These are phyloP conservation scores for Sebastes elongatus DNA, from an alignment of 2,797 vertebrate genomes.

Conservation along the genomic window DNA sequence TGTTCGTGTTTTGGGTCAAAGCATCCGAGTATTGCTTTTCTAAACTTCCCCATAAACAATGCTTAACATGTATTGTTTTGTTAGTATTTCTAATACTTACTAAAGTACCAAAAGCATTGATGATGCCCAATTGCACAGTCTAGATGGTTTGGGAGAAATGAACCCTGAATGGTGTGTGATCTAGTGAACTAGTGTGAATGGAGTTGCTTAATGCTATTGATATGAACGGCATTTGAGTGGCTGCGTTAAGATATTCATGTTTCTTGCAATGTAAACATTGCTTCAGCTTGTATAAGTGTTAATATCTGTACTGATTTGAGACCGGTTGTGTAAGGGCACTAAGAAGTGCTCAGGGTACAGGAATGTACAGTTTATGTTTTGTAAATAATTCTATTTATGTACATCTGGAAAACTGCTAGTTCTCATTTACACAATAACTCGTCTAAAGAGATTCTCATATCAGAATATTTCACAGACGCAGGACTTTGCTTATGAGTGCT, in stretches of 20 bases:
- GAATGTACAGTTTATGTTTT: constrained; percentile 63
- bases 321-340: background rate
- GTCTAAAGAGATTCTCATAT: constrained; percentile 1
- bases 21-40: background rate
- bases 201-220: constrained; percentile 5
- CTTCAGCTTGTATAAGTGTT: constrained; percentile 22
- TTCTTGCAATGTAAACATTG: background rate
- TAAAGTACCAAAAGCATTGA: background rate
- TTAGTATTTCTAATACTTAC: background rate
- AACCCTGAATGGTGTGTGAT: constrained; percentile 15
- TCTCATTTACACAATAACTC: constrained; percentile 23
- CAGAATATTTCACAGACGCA: constrained; percentile 8
- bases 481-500: background rate
- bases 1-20: background rate
- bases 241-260: background rate
- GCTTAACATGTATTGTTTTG: background rate
- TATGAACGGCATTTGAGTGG: background rate
- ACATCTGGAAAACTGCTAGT: constrained; percentile 32
- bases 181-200: constrained; percentile 5
- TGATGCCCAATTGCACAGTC: constrained; percentile 41
- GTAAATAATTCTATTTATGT: constrained; percentile 79
- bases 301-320: constrained; percentile 11
- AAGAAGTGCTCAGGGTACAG: constrained; percentile 43
- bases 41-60: background rate
- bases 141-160: background rate